Conservation (phyloP, 2,113 vertebrate genomes). For the Hippolais icterina region DNA sequence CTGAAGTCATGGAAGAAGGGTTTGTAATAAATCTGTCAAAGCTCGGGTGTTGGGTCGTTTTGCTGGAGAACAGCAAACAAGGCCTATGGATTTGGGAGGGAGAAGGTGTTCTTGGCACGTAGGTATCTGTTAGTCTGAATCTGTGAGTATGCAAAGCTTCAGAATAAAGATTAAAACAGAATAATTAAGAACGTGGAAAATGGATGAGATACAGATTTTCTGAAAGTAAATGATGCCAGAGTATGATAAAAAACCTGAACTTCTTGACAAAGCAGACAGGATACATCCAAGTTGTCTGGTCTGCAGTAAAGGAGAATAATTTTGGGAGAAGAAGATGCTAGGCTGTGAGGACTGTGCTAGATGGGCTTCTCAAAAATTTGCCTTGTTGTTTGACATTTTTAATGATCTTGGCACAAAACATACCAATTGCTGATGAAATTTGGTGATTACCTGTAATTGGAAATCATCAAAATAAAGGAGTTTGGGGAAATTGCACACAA, state of each 20-base stretch:
- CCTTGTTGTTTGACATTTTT: neutral
- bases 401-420: neutral
- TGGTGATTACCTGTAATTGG: neutral
- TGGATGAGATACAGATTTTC: neutral
- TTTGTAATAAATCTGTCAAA: slow-evolving; percentile 27
- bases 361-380: neutral
- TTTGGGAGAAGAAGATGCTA: neutral
- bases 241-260: slow-evolving; percentile 33
- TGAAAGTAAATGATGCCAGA: slow-evolving; percentile 1
- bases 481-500: neutral
- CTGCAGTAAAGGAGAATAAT: neutral
- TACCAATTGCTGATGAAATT: neutral
- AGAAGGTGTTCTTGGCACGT: neutral
- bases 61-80: neutral
- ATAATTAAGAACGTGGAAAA: slow-evolving; percentile 36
- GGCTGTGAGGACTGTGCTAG: neutral
- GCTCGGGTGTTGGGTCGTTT: neutral
- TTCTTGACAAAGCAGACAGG: neutral
- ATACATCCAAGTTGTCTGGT: neutral
- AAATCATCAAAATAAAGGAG: neutral
- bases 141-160: slow-evolving; percentile 18
- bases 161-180: slow-evolving; percentile 39
- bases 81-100: neutral
- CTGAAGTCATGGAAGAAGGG: neutral
- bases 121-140: neutral